phyloP scores from a whole-genome alignment of 1,140 invertebrate genomes.

The Macrostomum lignano region DNA sequence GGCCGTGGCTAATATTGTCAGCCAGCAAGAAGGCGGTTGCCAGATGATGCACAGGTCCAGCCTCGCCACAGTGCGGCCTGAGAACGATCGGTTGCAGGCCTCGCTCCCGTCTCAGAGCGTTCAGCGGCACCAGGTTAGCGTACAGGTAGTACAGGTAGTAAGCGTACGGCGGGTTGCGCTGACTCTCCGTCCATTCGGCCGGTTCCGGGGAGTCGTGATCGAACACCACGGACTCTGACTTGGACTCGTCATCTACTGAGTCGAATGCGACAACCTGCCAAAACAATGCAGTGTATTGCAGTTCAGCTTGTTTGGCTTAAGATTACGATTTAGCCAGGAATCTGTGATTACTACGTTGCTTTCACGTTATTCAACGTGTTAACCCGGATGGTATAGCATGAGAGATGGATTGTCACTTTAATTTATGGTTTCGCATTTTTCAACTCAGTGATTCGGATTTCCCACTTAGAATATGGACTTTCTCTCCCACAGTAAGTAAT shows the following conservation, averaged over 20 bases:
- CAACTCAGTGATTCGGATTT: too few relatives aligned
- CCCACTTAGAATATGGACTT: too few relatives aligned
- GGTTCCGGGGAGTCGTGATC: slow-evolving; percentile 44
- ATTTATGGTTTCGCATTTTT: too few relatives aligned
- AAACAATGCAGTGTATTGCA: slow-evolving; percentile 62
- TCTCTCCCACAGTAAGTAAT: too few relatives aligned
- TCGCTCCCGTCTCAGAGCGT: slow-evolving; percentile 59
- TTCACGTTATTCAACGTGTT: too few relatives aligned
- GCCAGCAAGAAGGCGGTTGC: slow-evolving; percentile 81
- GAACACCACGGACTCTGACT: slow-evolving; percentile 76
- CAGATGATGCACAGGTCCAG: slow-evolving; percentile 75
- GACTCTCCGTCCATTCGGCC: slow-evolving; percentile 47
- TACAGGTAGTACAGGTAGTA: slow-evolving; percentile 98
- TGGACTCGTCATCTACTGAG: slow-evolving; percentile 95
- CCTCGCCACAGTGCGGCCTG: slow-evolving; percentile 90
- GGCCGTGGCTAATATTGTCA: slow-evolving; percentile 88
- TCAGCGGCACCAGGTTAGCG: slow-evolving; percentile 74
- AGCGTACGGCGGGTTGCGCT: slow-evolving; percentile 85
- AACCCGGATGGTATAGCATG: too few relatives aligned
- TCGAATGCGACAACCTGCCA: slow-evolving; percentile 81
- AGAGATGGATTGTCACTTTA: too few relatives aligned
- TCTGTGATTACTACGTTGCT: too few relatives aligned
- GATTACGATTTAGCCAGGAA: too few relatives aligned
- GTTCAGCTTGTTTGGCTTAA: too few relatives aligned
- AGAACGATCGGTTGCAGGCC: slow-evolving; percentile 77